Evolutionary conservation across 2,113 vertebrate genomes (phyloP).

Genomic region (Corythoichthys haematopterus): DNA sequence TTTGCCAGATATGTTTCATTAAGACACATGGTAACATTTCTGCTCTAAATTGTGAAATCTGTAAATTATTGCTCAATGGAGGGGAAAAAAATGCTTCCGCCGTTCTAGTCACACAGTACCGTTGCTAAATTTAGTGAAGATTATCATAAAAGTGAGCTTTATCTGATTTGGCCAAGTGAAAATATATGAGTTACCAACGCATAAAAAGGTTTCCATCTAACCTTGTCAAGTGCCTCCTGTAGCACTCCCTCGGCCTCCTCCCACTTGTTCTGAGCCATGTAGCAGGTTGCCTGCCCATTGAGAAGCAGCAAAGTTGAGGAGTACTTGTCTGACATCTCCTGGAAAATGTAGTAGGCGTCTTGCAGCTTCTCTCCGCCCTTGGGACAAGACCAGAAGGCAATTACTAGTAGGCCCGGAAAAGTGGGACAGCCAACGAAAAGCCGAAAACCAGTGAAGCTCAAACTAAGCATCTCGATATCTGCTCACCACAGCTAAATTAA

Average conservation of each 20-base stretch:
- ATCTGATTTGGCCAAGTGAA: background rate
- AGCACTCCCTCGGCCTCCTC: slow-evolving; percentile 88
- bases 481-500: slow-evolving; percentile 85
- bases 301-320: slow-evolving; percentile 86
- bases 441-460: background rate
- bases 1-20: too few relatives aligned
- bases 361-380: slow-evolving; percentile 95
- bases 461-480: background rate
- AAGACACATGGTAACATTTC: too few relatives aligned
- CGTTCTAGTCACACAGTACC: background rate
- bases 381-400: slow-evolving; percentile 8
- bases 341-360: slow-evolving; percentile 96
- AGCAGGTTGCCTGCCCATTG: slow-evolving; percentile 85
- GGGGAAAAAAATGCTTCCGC: background rate
- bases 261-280: slow-evolving; percentile 95
- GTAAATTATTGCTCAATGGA: background rate
- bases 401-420: background rate
- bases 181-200: background rate
- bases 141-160: background rate
- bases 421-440: background rate
- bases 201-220: slow-evolving; percentile 14
- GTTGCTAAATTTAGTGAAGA: slow-evolving; percentile 1
- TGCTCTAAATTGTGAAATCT: background rate
- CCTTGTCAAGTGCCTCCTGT: slow-evolving; percentile 73
- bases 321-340: slow-evolving; percentile 94